phyloP scores from a whole-genome alignment of 2,888 invertebrate genomes.

The Spodoptera exigua region DNA sequence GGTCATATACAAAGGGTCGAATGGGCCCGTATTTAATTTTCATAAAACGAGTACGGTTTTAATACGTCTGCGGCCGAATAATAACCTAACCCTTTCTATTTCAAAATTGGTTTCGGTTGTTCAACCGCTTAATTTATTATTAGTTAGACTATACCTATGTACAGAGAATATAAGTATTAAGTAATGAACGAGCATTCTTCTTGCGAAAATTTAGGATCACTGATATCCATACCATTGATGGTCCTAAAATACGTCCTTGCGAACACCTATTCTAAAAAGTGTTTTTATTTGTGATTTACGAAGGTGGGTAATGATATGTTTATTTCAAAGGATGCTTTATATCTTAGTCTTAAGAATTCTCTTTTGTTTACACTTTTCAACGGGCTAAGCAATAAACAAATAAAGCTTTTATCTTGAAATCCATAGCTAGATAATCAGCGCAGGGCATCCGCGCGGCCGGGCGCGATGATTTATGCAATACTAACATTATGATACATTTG shows the following conservation, averaged over 20 bases:
- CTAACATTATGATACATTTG: slow-evolving; percentile 77
- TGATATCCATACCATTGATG: neutral
- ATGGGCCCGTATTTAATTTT: slow-evolving; percentile 87
- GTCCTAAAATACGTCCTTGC: neutral
- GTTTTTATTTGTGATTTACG: no score
- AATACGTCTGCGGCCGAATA: slow-evolving; percentile 84
- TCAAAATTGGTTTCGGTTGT: slow-evolving; percentile 79
- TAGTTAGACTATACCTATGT: slow-evolving; percentile 58
- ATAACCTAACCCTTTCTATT: slow-evolving; percentile 84
- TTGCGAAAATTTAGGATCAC: slow-evolving; percentile 17
- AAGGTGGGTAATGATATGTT: no score
- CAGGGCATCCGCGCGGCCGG: slow-evolving; percentile 70
- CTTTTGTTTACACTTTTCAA: slow-evolving; percentile 3
- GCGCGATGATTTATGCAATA: slow-evolving; percentile 73
- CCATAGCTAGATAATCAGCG: slow-evolving; percentile 75
- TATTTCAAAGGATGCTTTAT: no score
- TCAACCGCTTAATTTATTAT: slow-evolving; percentile 70
- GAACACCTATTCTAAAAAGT: neutral
- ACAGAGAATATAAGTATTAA: slow-evolving; percentile 32
- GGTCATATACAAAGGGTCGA: slow-evolving; percentile 85
- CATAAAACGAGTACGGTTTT: slow-evolving; percentile 86
- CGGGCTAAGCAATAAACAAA: slow-evolving; percentile 55
- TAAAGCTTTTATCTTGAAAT: slow-evolving; percentile 72
- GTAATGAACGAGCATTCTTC: slow-evolving; percentile 49
- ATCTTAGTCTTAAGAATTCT: neutral